These are phyloP conservation scores for Chloropsis cyanopogon DNA, from an alignment of 2,113 vertebrate species.

Conservation along the genomic window DNA sequence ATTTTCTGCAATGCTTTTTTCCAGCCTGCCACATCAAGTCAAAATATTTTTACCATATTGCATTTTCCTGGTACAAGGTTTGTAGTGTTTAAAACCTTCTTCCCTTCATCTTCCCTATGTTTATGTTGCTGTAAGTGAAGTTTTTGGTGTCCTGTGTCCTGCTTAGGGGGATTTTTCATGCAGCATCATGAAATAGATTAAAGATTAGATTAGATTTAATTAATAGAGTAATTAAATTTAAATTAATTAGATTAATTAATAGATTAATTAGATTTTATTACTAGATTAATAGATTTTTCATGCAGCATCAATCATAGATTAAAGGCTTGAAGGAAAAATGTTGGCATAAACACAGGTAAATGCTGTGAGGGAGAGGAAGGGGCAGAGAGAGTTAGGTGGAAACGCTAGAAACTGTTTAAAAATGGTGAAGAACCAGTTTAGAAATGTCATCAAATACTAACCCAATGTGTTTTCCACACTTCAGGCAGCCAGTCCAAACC, in stretches of 20 bases:
- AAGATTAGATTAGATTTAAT: neutral
- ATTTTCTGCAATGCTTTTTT: neutral
- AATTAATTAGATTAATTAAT: neutral
- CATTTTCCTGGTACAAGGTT: constrained; percentile 52
- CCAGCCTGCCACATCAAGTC: neutral
- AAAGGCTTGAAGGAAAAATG: neutral
- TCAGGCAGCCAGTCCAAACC: constrained; percentile 27
- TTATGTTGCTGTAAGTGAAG: neutral
- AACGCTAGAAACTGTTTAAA: neutral
- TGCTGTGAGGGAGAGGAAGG: neutral
- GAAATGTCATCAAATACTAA: neutral
- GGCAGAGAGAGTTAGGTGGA: neutral
- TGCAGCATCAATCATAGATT: neutral
- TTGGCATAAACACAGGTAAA: neutral
- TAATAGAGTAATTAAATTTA: neutral
- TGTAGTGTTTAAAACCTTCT: neutral
- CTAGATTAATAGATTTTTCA: neutral
- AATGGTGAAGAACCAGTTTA: neutral
- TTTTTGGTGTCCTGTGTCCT: neutral
- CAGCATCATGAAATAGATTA: neutral
- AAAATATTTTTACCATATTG: constrained; percentile 15
- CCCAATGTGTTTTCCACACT: neutral
- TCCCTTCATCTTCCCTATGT: neutral
- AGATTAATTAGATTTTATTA: neutral
- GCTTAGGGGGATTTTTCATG: neutral